phyloP scores from a whole-genome alignment of 30 jellyfish, hydroid and myxozoan species.

The Hydractinia echinata region DNA sequence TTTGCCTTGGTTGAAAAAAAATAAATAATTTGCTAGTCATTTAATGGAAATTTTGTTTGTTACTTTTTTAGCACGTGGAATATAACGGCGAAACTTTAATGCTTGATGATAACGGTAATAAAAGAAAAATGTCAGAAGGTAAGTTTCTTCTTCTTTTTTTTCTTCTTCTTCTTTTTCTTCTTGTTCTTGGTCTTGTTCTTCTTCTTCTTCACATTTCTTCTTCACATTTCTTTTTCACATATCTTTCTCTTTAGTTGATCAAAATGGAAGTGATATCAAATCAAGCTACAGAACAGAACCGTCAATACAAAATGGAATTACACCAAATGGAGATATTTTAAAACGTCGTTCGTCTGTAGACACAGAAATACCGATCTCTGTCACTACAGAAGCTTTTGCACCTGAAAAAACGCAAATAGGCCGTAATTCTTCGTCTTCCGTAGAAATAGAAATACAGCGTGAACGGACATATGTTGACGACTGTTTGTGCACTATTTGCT shows the following conservation, averaged over 20 bases:
- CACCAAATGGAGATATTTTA: conserved; percentile 55
- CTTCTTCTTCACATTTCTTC: neutral
- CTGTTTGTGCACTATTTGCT: conserved; percentile 82
- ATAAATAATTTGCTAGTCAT: too few species aligned
- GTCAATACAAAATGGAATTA: conserved; percentile 19
- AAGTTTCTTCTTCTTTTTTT: neutral
- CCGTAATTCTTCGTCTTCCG: conserved; percentile 75
- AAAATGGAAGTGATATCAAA: conserved; percentile 36
- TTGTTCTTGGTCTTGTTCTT: neutral
- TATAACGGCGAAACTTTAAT: conserved; percentile 18
- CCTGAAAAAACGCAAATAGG: neutral
- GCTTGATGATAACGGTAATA: conserved; percentile 8
- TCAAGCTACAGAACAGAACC: conserved; percentile 52
- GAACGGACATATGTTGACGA: conserved; percentile 92
- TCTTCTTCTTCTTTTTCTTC: neutral
- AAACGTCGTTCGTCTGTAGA: conserved; percentile 75
- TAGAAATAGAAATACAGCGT: conserved; percentile 89
- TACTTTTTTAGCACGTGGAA: conserved; percentile 25
- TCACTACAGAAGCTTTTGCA: conserved; percentile 2
- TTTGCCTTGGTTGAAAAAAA: too few species aligned
- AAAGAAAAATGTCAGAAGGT: neutral
- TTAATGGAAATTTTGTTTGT: neutral
- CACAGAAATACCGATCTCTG: conserved; percentile 62
- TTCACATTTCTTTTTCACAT: neutral
- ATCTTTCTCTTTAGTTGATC: neutral